Evolutionary conservation across 1,140 invertebrate species (phyloP), one percentile per base, ranked within the genome.

Genomic region (Uloborus diversus): DNA sequence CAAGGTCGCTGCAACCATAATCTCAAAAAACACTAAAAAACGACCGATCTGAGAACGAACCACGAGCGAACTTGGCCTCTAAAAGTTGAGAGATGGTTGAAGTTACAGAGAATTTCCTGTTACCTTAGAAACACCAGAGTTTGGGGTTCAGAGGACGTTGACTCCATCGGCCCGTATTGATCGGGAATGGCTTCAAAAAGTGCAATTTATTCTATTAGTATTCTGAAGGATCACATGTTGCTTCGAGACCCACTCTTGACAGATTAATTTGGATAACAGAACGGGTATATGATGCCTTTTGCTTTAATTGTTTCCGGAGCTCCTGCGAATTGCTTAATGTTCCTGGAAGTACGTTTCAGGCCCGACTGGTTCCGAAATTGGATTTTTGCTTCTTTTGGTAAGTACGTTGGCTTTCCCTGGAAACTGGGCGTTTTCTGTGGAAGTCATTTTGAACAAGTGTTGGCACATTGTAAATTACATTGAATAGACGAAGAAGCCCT

Each of bases 71-170:
- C 71, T 75, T 75, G 71, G 71, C 71, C 71, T 35, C 71, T 17
- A 75, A 75, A 64, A 51, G 30, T 20, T 47, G 11, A 9, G 68
- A 59, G 37, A 13, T 9, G 37, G 37, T 42, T 25, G 20, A 68
- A 33, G n/a, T 37, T 37, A 25, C 32, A 70, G 4, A 57, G 56
- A 14, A 20, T 47, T 23, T n/a, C 20, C 27, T 33, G 61, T 75
- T 64, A 25, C 71, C 71, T 64, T 75, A 75, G 71, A 75, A 75
- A 75, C 71, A 51, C 32, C 13, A 64, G 71, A 64, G 62, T 75
- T 32, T n/a, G n/a, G n/a, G 37, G 27, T 5, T 9, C 37, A 0
- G 42, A 23, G 59, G 71, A 30, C 57, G 30, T 53, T 75, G 57
- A 64, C 57, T 64, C 56, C 47, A 51, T 75, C 2, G 37, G 9